Conservation (phyloP, 1,140 invertebrate species). For the Vollenhovia emeryi region DNA sequence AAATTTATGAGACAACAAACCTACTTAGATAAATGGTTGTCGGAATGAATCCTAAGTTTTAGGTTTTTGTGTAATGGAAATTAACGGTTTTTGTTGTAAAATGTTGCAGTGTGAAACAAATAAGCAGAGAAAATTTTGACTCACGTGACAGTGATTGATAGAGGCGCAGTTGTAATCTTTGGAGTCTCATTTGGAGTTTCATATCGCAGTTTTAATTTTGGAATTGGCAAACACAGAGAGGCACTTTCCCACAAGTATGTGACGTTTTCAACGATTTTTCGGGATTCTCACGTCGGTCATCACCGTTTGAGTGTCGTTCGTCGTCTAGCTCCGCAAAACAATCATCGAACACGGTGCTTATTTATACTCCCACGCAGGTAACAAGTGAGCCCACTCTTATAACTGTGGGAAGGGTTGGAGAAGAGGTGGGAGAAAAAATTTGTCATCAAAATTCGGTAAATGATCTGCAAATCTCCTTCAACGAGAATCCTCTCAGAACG, state of each 20-base stretch:
- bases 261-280: neutral
- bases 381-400: neutral
- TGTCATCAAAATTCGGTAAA: neutral
- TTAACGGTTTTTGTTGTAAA: neutral
- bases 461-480: neutral
- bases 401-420: neutral
- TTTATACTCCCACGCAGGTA: slow-evolving; percentile 28
- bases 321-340: neutral
- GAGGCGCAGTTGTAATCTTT: neutral
- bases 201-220: neutral
- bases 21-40: neutral
- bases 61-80: neutral
- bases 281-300: neutral
- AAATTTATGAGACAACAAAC: neutral
- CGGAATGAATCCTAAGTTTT: neutral
- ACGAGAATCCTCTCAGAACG: neutral
- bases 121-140: neutral
- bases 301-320: slow-evolving; percentile 1
- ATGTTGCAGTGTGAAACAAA: neutral
- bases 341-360: neutral
- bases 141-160: neutral
- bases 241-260: neutral
- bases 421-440: neutral
- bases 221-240: neutral
- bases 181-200: neutral